Base-by-base conservation (phyloP, 2,888 invertebrate genomes). In the Ectropis crepuscularia region DNA sequence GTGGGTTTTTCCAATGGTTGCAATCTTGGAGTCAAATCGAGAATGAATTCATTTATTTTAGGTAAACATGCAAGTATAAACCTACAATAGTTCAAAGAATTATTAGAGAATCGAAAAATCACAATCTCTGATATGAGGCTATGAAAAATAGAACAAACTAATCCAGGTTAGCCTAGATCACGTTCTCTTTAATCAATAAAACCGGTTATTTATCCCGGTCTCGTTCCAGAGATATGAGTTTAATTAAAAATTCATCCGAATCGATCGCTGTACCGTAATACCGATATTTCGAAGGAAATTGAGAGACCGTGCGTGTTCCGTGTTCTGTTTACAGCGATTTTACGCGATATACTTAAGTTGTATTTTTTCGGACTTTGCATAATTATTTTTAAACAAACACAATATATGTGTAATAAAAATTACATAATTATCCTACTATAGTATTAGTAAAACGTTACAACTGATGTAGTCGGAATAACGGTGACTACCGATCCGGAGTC, bases 221-320 rank as follows among this genome's bases (percentile, higher is more conserved):
- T 48, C 65, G 55, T 51, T 38, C 62, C 63, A 43, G 53, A 59
- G 59, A 66, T 63, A 62, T 63, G 67, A 70, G 66, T 68, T 68
- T 68, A 70, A 70, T 70, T 70, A 67, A 70, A 70, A 68, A 68
- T 65, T 64, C 53, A 65, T 61, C 57, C 58, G n/a, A 46, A 65
- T 65, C 66, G 59, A 67, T 64, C 37, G 45, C 16, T 36, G 50
- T 45, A 38, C 54, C 61, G 45, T 39, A 37, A 49, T 51, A 42
- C 46, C 39, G 51, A 63, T 63, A 55, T 65, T 57, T 41, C 41
- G 42, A 10, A 62, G 62, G 59, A 66, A 59, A 66, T 66, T 66
- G 61, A 61, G 45, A 65, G 57, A 53, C 54, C n/a, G 65, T 2
- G 45, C 58, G 53, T 59, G 59, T 62, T 28, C 16, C 16, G 16